Percentiles rank a stretch among this genome's conserved stretches.
Evolutionary conservation across 2,888 invertebrate species (phyloP).

Genomic region (Apoda limacodes): DNA sequence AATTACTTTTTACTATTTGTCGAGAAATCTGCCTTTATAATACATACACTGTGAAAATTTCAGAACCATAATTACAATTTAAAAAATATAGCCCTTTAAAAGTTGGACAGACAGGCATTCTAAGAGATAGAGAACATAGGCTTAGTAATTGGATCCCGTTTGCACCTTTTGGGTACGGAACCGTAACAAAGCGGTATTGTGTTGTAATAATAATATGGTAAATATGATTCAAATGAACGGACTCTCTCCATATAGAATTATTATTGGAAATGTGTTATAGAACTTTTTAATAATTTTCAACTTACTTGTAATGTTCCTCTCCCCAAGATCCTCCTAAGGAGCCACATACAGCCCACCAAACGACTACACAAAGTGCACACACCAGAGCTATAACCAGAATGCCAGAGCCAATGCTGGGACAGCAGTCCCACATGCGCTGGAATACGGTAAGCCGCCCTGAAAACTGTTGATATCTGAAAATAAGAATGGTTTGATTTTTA

Average conservation of each 20-base stretch:
- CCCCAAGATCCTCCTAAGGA: conserved; percentile 54
- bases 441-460: conserved; percentile 36
- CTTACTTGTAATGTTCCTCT: conserved; percentile 54
- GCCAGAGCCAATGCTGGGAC: conserved; percentile 40
- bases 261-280: not conserved
- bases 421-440: conserved; percentile 35
- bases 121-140: no score
- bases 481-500: no score
- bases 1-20: no score
- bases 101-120: no score
- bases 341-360: conserved; percentile 58
- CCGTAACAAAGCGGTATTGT: not conserved
- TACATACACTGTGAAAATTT: no score
- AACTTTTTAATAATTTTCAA: not conserved
- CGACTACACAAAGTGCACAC: conserved; percentile 43
- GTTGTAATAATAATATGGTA: not conserved
- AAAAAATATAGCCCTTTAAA: no score
- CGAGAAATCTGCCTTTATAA: no score
- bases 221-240: no score
- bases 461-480: conserved; percentile 56
- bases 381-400: conserved; percentile 42
- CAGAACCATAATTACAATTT: no score
- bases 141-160: no score
- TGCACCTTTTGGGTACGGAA: no score
- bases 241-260: no score